Evolutionary conservation across 2,113 vertebrate species (phyloP).

Genomic region (Neotragus moschatus): DNA sequence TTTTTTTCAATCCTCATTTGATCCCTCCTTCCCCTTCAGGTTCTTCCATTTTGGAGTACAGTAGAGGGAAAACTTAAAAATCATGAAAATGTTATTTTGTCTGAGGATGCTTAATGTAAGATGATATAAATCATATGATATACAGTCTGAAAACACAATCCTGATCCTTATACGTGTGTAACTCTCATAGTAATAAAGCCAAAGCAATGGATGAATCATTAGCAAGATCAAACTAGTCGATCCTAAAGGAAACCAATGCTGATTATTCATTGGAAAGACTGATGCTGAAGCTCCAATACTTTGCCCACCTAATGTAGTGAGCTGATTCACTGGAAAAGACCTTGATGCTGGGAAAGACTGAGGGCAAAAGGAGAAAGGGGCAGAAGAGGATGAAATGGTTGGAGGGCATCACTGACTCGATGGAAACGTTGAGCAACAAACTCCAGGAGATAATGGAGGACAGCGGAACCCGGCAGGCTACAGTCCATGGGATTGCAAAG

Average conservation of each 20-base stretch:
- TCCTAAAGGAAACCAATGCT: background rate
- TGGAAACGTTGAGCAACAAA: background rate
- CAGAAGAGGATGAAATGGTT: background rate
- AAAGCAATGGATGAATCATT: no score
- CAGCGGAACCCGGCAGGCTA: rapidly evolving
- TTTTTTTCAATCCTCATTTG: background rate
- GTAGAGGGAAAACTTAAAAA: background rate
- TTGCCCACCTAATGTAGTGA: background rate
- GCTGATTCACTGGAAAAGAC: background rate
- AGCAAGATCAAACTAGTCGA: background rate
- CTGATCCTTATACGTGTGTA: background rate
- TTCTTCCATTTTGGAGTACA: background rate
- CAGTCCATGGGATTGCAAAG: background rate
- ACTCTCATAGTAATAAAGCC: background rate
- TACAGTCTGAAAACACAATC: background rate
- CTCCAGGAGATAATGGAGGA: background rate
- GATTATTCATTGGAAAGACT: background rate
- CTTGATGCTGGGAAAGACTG: background rate
- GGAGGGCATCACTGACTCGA: background rate
- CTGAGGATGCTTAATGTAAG: background rate
- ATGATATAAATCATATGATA: background rate
- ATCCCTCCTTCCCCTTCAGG: background rate
- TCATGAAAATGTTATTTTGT: background rate
- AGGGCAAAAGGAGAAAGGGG: background rate
- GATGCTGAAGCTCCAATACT: background rate